These are phyloP conservation scores for Buathra laborator DNA, from an alignment of 2,888 invertebrate genomes.

Conservation along the genomic window DNA sequence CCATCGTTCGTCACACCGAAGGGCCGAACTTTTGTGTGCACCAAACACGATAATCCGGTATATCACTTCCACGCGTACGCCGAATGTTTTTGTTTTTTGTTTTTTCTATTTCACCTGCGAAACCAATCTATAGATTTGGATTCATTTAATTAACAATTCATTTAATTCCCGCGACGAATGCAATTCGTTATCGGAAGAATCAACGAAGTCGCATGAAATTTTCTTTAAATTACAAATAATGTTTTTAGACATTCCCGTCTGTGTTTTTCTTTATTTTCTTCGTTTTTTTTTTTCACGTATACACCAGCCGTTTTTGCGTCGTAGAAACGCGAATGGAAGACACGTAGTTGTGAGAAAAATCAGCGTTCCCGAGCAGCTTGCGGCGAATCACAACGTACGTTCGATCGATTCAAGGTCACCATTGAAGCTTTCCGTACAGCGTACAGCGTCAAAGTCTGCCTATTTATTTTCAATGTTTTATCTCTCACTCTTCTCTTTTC, in stretches of 20 bases:
- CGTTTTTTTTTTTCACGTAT: neutral
- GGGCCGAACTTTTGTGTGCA: neutral
- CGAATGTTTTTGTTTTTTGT: conserved; percentile 12
- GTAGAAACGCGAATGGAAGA: neutral
- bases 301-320: neutral
- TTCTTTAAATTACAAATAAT: neutral
- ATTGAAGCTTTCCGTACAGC: neutral
- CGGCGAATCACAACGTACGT: conserved; percentile 22
- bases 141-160: conserved; percentile 28
- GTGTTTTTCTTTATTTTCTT: neutral
- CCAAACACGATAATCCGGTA: conserved; percentile 5
- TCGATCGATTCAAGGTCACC: conserved; percentile 68
- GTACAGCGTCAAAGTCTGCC: neutral
- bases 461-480: neutral
- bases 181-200: neutral
- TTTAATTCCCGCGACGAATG: neutral
- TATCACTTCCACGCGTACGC: conserved; percentile 17
- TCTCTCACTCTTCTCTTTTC: neutral
- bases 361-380: conserved; percentile 22
- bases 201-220: neutral
- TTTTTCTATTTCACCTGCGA: conserved; percentile 25
- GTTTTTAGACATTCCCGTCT: neutral
- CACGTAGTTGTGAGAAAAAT: neutral
- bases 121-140: conserved; percentile 29
- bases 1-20: conserved; percentile 1